Evolutionary conservation across 2,888 invertebrate species (phyloP).

Genomic region (Parnassius glacialis): DNA sequence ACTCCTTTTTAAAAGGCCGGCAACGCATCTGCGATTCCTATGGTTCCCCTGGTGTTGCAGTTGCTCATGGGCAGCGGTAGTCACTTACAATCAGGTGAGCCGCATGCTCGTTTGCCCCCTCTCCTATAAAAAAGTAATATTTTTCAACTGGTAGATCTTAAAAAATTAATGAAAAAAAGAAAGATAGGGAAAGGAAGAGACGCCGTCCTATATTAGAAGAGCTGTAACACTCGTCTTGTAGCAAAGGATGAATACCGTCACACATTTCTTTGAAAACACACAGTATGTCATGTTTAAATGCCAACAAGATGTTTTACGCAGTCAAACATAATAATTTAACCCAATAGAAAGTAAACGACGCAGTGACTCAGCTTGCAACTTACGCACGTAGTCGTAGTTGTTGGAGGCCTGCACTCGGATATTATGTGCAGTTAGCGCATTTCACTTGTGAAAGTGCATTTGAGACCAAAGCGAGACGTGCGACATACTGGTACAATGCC

Average conservation of each 20-base stretch:
- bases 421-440: slow-evolving; percentile 38
- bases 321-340: slow-evolving; percentile 27
- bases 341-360: slow-evolving; percentile 32
- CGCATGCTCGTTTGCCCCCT: too few relatives aligned
- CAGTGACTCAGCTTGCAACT: slow-evolving; percentile 31
- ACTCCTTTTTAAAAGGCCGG: too few relatives aligned
- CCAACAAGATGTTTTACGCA: slow-evolving; percentile 16
- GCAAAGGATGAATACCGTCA: slow-evolving; percentile 9
- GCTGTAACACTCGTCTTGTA: not conserved
- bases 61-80: too few relatives aligned
- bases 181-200: too few relatives aligned
- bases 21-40: too few relatives aligned
- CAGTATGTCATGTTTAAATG: slow-evolving; percentile 12
- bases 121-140: too few relatives aligned
- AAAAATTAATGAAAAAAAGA: too few relatives aligned
- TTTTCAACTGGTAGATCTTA: too few relatives aligned
- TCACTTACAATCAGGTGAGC: too few relatives aligned
- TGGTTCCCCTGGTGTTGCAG: too few relatives aligned
- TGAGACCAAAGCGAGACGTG: slow-evolving; percentile 22
- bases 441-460: slow-evolving; percentile 41
- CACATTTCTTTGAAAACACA: slow-evolving; percentile 8
- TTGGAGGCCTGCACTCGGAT: slow-evolving; percentile 26
- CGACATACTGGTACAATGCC: slow-evolving; percentile 16
- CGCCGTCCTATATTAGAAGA: too few relatives aligned
- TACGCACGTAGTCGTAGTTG: slow-evolving; percentile 25